Base-by-base conservation (phyloP, 2,113 vertebrate genomes). In the Chlorodrepanis virens region DNA sequence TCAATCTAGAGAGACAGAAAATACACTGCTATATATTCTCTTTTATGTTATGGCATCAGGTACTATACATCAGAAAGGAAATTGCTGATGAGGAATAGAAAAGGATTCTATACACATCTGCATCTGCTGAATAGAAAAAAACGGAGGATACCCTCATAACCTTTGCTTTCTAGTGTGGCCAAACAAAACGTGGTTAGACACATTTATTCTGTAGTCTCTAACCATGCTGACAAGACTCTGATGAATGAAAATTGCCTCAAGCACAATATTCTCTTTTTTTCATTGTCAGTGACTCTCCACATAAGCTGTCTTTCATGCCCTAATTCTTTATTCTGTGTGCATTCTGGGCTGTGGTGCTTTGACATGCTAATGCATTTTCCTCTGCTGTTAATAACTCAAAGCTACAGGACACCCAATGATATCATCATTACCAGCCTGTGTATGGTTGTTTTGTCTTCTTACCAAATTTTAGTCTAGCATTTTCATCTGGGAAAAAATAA, bases 281-380 rank as follows among this genome's bases (percentile, higher is more conserved):
- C 42, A 23, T 68, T 91, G 79, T 72, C 23, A 16, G 56, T 93
- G 89, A 93, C 91, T 96, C 77, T 82, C 89, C 88, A 92, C 79
- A 93, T 83, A 95, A 57, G 37, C 81, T 94, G 86, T 91, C 93
- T 95, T 96, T 96, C 88, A 87, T 82, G 85, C 83, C 56, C 79
- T 94, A 85, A 74, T 94, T 95, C 92, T 94, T 89, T 94, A 70
- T 95, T 72, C 79, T 90, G 33, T 81, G 52, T 85, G 52, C 76
- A 20, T 82, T 93, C 72, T 90, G 61, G 47, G 33, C 52, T 91
- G 56, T 68, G 83, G 29, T 87, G 74, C 82, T 97, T 95, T 95
- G 88, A 89, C 83, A 83, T 57, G 70, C 60, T 95, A 90, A 94
- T 95, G 68, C 65, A 83, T 89, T 82, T 76, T 87, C 27, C 35